Percentiles rank a stretch among this genome's conserved stretches.
Conservation (phyloP, 2,113 vertebrate genomes). For the Corythaeola cristata region DNA sequence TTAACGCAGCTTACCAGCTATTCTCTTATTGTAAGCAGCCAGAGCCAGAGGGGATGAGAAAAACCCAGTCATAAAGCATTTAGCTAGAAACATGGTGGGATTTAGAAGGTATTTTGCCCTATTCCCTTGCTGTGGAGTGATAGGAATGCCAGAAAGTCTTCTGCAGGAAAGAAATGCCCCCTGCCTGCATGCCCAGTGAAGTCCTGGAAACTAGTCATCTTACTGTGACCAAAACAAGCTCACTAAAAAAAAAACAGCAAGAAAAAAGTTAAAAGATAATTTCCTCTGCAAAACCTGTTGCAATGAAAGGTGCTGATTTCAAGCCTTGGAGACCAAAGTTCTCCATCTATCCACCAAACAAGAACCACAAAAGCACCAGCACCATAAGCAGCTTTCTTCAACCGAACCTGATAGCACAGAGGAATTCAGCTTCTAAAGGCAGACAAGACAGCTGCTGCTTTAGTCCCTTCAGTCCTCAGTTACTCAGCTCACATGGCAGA, state of each 20-base stretch:
- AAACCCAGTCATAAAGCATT: conserved; percentile 37
- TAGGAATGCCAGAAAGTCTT: background rate
- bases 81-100: background rate
- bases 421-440: background rate
- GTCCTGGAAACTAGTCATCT: background rate
- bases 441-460: background rate
- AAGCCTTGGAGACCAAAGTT: background rate
- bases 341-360: background rate
- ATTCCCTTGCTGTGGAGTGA: background rate
- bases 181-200: background rate
- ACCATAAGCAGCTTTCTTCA: background rate
- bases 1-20: conserved; percentile 60
- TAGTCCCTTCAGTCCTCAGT: background rate
- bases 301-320: background rate
- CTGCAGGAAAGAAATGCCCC: background rate
- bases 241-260: background rate
- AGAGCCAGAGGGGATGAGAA: conserved; percentile 55
- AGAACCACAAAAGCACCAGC: background rate
- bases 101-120: conserved; percentile 53
- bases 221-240: background rate
- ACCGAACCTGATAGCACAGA: background rate
- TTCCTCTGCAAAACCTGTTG: background rate
- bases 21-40: conserved; percentile 41
- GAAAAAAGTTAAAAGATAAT: background rate
- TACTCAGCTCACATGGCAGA: background rate